A percentile compares a stretch with the other conserved stretches of the same genome.
phyloP scores from a whole-genome alignment of 2,113 vertebrate genomes.

The Pao palembangensis region DNA sequence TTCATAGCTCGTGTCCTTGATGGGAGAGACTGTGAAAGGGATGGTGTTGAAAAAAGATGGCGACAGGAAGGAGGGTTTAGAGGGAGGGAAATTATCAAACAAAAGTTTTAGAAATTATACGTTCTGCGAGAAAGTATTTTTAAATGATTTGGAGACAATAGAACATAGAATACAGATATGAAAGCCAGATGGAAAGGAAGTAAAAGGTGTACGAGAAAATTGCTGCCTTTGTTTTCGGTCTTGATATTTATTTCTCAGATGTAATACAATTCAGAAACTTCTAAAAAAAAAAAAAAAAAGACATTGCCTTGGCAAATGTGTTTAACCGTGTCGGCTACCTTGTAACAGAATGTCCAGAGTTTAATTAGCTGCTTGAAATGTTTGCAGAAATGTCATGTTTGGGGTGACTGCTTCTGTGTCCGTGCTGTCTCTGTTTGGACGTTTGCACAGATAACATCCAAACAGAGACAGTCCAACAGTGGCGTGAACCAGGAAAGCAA shows the following conservation, averaged over 20 bases:
- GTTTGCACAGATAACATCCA: conserved; percentile 3
- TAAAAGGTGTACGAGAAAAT: too few species aligned
- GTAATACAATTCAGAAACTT: too few species aligned
- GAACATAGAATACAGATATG: too few species aligned
- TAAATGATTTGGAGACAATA: not conserved
- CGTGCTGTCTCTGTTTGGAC: conserved; percentile 13
- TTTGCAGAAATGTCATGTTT: conserved; percentile 8
- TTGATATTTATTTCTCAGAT: not conserved
- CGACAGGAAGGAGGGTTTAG: conserved; percentile 20
- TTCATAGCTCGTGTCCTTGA: conserved; percentile 47
- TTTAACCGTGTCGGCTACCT: conserved; percentile 1
- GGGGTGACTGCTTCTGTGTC: conserved; percentile 8
- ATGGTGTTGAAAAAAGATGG: conserved; percentile 38
- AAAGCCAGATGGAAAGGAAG: not conserved
- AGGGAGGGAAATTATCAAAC: conserved; percentile 26
- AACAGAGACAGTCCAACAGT: too few species aligned
- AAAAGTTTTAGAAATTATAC: conserved; percentile 31
- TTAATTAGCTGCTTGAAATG: conserved; percentile 30
- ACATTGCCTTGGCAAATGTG: not conserved
- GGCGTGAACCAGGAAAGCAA: not conserved
- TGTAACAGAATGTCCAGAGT: not conserved
- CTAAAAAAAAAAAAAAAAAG: too few species aligned
- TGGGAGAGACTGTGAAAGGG: conserved; percentile 28
- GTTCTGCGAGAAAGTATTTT: not conserved
- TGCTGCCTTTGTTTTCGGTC: not conserved